phyloP scores from a whole-genome alignment of 1,140 invertebrate species.

The Vollenhovia emeryi region DNA sequence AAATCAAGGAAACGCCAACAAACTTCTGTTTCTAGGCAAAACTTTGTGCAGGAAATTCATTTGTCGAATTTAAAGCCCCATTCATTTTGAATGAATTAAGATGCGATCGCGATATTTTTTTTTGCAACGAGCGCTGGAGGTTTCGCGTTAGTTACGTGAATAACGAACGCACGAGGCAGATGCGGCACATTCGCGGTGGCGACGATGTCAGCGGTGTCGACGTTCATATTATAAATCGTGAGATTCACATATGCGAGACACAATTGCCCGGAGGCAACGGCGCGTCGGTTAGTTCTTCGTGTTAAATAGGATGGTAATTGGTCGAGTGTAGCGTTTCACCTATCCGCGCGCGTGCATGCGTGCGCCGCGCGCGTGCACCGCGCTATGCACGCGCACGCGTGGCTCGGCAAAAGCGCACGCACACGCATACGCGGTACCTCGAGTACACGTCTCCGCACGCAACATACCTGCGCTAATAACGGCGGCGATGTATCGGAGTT shows the following conservation, averaged over 20 bases:
- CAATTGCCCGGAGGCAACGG: conserved; percentile 43
- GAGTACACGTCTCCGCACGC: neutral
- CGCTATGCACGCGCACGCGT: conserved; percentile 18
- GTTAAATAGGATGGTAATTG: conserved; percentile 62
- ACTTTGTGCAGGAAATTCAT: neutral
- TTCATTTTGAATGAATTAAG: neutral
- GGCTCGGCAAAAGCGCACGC: neutral
- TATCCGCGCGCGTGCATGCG: conserved; percentile 37
- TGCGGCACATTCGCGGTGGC: neutral
- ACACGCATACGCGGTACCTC: neutral
- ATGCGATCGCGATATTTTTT: neutral
- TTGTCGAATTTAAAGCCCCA: neutral
- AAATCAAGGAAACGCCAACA: neutral
- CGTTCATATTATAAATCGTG: conserved; percentile 43
- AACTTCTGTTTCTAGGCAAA: neutral
- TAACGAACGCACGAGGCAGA: neutral
- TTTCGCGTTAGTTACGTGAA: neutral
- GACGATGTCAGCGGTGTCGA: neutral
- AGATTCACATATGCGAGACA: conserved; percentile 49
- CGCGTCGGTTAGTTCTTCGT: conserved; percentile 52
- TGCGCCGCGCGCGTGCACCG: conserved; percentile 19
- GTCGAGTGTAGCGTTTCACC: conserved; percentile 59
- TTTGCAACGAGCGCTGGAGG: neutral
- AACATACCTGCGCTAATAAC: conserved; percentile 49
- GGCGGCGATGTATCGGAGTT: conserved; percentile 51